These are phyloP conservation scores for Pristionchus pacificus DNA, from an alignment of 1,140 invertebrate genomes.

Conservation along the genomic window DNA sequence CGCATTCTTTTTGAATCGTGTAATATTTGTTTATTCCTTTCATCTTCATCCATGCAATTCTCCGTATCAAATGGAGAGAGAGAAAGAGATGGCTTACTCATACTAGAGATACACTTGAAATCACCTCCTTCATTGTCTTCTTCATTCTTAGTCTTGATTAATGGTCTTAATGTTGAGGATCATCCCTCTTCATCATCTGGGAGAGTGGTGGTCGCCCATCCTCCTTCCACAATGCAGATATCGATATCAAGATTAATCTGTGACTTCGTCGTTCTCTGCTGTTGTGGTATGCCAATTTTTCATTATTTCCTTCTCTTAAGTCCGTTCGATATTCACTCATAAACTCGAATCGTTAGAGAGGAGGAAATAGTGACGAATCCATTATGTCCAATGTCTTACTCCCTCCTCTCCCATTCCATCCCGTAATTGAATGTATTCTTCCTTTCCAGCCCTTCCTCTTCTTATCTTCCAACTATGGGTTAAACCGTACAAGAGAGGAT, in stretches of 20 bases:
- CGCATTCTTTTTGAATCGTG: too few species aligned
- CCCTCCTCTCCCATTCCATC: background rate
- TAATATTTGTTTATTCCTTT: too few species aligned
- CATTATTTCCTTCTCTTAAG: too few species aligned
- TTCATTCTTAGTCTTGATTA: background rate
- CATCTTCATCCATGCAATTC: too few species aligned
- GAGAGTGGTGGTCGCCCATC: background rate
- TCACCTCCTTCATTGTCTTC: background rate
- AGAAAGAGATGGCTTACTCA: too few species aligned
- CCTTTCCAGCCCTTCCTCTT: conserved; percentile 46
- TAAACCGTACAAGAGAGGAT: conserved; percentile 78
- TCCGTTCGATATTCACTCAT: background rate
- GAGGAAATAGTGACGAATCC: background rate
- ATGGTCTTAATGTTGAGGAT: background rate
- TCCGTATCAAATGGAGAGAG: too few species aligned
- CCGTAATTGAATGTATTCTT: conserved; percentile 21
- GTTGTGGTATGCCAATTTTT: conserved; percentile 38
- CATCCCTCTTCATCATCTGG: background rate
- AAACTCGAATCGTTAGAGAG: background rate
- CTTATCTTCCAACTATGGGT: conserved; percentile 54
- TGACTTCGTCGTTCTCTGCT: conserved; percentile 43
- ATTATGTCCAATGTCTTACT: background rate
- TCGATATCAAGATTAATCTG: conserved; percentile 25
- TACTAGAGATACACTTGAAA: too few species aligned
- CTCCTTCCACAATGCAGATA: background rate